A percentile compares a stretch with the other conserved stretches of the same genome.
Conservation (phyloP, 2,113 vertebrate species). For the Nothobranchius furzeri region DNA sequence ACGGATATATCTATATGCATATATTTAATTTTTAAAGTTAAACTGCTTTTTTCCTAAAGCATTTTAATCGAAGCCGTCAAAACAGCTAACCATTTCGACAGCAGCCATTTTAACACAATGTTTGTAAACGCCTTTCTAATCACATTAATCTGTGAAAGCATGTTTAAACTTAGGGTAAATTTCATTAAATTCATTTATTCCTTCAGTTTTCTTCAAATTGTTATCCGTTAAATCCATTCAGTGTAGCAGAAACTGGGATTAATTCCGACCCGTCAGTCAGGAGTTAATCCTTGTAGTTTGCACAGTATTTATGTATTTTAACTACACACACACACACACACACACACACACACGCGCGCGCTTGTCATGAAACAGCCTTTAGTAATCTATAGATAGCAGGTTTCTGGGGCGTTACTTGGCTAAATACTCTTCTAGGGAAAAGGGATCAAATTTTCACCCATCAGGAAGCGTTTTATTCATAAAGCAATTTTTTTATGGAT, state of each 20-base stretch:
- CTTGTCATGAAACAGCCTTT: too few species aligned
- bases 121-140: background rate
- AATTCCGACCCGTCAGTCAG: background rate
- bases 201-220: too few species aligned
- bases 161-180: too few species aligned
- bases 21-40: background rate
- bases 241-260: background rate
- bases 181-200: background rate
- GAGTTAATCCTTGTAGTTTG: background rate
- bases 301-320: background rate
- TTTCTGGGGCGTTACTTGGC: background rate
- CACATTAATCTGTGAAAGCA: background rate
- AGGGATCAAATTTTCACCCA: background rate
- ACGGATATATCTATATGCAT: background rate
- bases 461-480: background rate
- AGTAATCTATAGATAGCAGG: background rate
- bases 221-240: background rate
- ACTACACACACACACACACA: too few species aligned
- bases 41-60: background rate
- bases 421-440: too few species aligned
- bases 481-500: too few species aligned
- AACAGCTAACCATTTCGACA: background rate
- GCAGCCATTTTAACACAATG: conserved; percentile 10
- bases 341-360: too few species aligned
- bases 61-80: background rate